Percentiles rank a stretch among this genome's conserved stretches.
Evolutionary conservation across 2,113 vertebrate genomes (phyloP).

Genomic region (Cinclus mexicanus): DNA sequence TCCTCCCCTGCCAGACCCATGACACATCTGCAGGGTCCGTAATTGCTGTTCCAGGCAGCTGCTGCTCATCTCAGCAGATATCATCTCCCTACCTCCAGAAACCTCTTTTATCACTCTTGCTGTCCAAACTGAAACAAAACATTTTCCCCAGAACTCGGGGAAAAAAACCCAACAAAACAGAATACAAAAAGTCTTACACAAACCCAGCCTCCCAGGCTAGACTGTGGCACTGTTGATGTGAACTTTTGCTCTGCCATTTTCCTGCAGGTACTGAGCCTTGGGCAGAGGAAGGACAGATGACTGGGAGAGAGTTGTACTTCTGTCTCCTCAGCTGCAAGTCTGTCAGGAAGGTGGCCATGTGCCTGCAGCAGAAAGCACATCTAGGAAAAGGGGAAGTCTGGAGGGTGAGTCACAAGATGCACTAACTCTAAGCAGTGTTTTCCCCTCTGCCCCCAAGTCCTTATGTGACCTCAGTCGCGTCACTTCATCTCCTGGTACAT

Average conservation of each 20-base stretch:
- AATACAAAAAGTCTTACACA: neutral
- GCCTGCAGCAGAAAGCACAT: neutral
- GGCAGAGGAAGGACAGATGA: neutral
- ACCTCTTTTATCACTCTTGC: neutral
- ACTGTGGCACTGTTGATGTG: neutral
- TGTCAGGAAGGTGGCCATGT: neutral
- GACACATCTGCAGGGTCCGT: neutral
- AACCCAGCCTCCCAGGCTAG: neutral
- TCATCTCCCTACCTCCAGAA: neutral
- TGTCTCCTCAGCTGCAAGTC: neutral
- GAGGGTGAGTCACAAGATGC: neutral
- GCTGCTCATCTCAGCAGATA: neutral
- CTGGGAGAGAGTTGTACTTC: neutral
- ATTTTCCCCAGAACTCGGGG: neutral
- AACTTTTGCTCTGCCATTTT: neutral
- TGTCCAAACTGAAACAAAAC: neutral
- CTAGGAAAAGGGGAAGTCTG: neutral
- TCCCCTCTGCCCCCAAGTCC: neutral
- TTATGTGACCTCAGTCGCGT: neutral
- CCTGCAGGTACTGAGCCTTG: rapidly evolving
- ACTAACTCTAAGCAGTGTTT: neutral
- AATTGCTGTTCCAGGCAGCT: neutral
- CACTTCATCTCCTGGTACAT: neutral
- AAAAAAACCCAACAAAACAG: neutral
- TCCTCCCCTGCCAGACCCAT: neutral